phyloP scores from a whole-genome alignment of 35 echinoderm and acorn worm species.

The Strongylocentrotus purpuratus region DNA sequence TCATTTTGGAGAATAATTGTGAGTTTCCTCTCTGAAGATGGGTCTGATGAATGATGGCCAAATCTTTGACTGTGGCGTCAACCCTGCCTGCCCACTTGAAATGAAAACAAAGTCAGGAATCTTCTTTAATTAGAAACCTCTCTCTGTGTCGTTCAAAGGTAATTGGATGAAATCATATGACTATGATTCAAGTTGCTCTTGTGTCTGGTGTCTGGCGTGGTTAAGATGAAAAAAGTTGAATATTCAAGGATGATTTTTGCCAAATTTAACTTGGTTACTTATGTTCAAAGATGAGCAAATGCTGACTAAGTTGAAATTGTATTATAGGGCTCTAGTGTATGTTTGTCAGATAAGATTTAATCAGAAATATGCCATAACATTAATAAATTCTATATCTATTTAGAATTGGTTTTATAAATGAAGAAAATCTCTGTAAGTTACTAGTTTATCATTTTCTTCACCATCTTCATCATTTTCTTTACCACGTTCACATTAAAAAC shows the following conservation, averaged over 20 bases:
- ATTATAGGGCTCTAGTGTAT: too few species aligned
- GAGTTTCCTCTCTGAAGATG: slow-evolving; percentile 26
- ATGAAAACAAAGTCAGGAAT: background rate
- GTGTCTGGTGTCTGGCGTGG: background rate
- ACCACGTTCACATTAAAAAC: too few species aligned
- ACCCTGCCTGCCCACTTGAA: background rate
- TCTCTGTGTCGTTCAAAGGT: background rate
- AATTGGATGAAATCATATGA: background rate
- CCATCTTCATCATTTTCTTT: too few species aligned
- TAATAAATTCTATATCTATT: too few species aligned
- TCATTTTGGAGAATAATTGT: slow-evolving; percentile 33
- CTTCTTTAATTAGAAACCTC: background rate
- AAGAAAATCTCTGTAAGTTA: too few species aligned
- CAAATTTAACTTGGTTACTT: background rate
- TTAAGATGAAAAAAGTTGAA: background rate
- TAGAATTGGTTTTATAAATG: too few species aligned
- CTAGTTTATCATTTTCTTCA: too few species aligned
- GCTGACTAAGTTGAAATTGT: too few species aligned
- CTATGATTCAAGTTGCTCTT: background rate
- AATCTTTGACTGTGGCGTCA: background rate
- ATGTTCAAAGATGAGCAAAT: background rate
- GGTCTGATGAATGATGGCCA: background rate
- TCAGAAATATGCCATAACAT: too few species aligned
- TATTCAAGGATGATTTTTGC: background rate
- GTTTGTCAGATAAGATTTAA: too few species aligned